Percentiles rank a stretch among this genome's conserved stretches.
Evolutionary conservation across 2,888 invertebrate genomes (phyloP).

Genomic region (Ecdyonurus torrentis): DNA sequence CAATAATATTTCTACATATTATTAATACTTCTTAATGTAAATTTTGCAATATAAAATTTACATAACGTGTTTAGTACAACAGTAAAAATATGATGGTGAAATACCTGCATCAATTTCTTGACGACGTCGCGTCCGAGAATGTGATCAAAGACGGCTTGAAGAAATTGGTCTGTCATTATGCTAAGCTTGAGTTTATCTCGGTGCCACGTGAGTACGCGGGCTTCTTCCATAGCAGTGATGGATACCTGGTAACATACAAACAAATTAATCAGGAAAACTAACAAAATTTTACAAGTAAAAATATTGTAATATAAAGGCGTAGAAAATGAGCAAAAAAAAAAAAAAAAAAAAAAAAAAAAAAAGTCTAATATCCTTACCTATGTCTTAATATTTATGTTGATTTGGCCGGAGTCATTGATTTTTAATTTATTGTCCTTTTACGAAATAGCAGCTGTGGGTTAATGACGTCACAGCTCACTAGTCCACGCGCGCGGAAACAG

Average conservation of each 20-base stretch:
- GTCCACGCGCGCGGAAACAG: too few species aligned
- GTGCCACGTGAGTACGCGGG: conserved; percentile 67
- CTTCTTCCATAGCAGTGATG: conserved; percentile 75
- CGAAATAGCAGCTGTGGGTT: too few species aligned
- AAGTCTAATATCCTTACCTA: too few species aligned
- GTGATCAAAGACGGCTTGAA: conserved; percentile 73
- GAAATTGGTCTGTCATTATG: conserved; percentile 64
- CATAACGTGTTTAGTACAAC: too few species aligned
- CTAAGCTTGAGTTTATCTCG: conserved; percentile 70
- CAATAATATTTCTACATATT: too few species aligned
- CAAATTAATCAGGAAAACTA: conserved; percentile 4
- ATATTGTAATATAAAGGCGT: background rate
- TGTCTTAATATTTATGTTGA: too few species aligned
- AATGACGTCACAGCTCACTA: too few species aligned
- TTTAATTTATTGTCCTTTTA: too few species aligned
- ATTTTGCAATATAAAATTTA: too few species aligned
- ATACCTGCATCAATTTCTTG: conserved; percentile 70
- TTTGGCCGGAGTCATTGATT: too few species aligned
- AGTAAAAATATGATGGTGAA: too few species aligned
- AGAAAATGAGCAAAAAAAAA: background rate
- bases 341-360: conserved; percentile 3
- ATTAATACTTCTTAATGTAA: too few species aligned
- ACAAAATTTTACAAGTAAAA: background rate
- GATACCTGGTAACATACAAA: conserved; percentile 42
- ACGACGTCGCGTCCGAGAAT: conserved; percentile 72